A percentile compares a stretch with the other conserved stretches of the same genome.
Evolutionary conservation across 1,140 invertebrate genomes (phyloP).

Genomic region (silkworm (Bombyx mori)): DNA sequence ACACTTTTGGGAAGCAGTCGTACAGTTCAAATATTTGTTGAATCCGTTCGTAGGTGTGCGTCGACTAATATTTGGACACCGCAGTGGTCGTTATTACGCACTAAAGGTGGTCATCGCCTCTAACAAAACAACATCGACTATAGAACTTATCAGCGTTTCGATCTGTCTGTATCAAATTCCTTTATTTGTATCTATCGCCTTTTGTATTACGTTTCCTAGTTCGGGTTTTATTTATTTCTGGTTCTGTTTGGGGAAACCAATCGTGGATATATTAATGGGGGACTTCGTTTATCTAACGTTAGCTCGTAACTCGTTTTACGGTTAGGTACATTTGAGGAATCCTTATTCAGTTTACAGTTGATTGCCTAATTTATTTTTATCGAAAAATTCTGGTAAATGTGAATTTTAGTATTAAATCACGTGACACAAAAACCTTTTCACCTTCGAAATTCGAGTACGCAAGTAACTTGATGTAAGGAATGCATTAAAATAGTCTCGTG

Average conservation of each 20-base stretch:
- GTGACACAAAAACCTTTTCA: too few species aligned
- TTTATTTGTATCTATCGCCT: conserved; percentile 9
- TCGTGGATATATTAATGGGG: conserved; percentile 42
- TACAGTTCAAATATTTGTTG: conserved; percentile 60
- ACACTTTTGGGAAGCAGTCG: conserved; percentile 62
- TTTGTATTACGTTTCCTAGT: conserved; percentile 8
- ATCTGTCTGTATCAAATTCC: not conserved
- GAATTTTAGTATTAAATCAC: too few species aligned
- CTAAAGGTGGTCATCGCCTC: conserved; percentile 29
- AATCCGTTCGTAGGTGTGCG: conserved; percentile 58
- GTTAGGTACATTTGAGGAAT: not conserved
- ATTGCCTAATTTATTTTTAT: not conserved
- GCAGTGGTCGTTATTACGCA: conserved; percentile 52
- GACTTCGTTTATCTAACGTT: conserved; percentile 58
- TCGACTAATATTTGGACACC: conserved; percentile 54
- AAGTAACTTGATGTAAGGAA: not conserved
- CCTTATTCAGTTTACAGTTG: not conserved
- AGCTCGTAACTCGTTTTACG: conserved; percentile 48
- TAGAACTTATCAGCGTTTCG: not conserved
- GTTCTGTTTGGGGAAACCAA: conserved; percentile 38
- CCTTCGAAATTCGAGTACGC: too few species aligned
- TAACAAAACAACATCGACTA: not conserved
- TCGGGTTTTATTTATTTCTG: conserved; percentile 60
- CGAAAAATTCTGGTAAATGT: too few species aligned
- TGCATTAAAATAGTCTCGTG: conserved; percentile 2